Evolutionary conservation across 2,888 invertebrate genomes (phyloP), one percentile per base, ranked within the genome.

Genomic region (Seira ritae): DNA sequence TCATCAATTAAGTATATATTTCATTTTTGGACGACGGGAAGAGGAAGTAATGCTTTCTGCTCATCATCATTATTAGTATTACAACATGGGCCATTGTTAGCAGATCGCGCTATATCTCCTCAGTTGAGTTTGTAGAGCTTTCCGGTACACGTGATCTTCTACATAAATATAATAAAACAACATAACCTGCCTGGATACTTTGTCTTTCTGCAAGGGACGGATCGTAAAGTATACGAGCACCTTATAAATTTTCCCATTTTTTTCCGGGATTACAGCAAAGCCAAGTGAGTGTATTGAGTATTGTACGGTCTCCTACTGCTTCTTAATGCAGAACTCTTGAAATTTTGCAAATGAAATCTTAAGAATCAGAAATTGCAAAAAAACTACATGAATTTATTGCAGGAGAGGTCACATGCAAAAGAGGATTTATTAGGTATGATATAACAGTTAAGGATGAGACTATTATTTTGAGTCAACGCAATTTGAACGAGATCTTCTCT

Each of bases 91-190:
- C 17, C 17, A 15, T 50, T 50, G 31, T 31, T 31, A 31, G 31
- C 31, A 31, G n/a, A n/a, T 12, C 42, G 12, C 42, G 42, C 12
- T 42, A 8, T 12, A 42, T 12, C 12, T 42, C 42, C 42, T 42
- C 42, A 42, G 42, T 12, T 42, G n/a, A 31, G 3, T 50, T 50
- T 50, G 17, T 50, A 15, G 15, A 50, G 15, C 6, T 50, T 31
- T 50, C 50, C 50, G 50, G 50, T 50, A 50, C 50, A 50, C 50
- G 50, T 50, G 50, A 50, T 50, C 2, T 50, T 50, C 50, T 12
- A 50, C 12, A n/a, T 50, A 8, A n/a, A n/a, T 50, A 50, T n/a
- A 12, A 50, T 50, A 50, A 50, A 50, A n/a, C 8, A 31, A 31
- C 31, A 31, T 31, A 31, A n/a, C n/a, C n/a, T n/a, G n/a, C n/a